These are phyloP conservation scores for Cyrtonyx montezumae DNA, from an alignment of 2,113 vertebrate species.

Conservation along the genomic window DNA sequence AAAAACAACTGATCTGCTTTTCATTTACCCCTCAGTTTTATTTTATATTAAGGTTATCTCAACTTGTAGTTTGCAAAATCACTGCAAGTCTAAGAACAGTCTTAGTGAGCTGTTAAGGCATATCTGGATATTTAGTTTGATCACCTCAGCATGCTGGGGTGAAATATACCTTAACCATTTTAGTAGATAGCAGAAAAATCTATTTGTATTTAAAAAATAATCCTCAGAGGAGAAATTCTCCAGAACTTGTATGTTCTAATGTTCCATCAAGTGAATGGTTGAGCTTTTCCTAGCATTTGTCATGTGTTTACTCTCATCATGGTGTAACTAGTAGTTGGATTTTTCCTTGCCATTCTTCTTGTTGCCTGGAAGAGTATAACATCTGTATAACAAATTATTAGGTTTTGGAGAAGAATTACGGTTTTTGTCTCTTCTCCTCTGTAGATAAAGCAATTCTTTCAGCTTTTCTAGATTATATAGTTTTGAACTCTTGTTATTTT, in stretches of 20 bases:
- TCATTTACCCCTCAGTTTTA: no score
- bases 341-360: not conserved
- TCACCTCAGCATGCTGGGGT: not conserved
- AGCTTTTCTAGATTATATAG: not conserved
- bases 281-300: not conserved
- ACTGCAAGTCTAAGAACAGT: not conserved
- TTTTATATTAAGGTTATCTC: not conserved
- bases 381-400: not conserved
- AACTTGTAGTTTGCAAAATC: not conserved
- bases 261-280: not conserved
- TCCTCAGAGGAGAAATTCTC: not conserved
- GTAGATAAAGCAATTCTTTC: not conserved
- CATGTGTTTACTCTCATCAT: not conserved
- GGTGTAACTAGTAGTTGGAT: fast-evolving
- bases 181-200: not conserved
- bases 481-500: not conserved
- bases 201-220: not conserved
- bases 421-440: not conserved
- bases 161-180: not conserved
- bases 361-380: not conserved
- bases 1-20: no score
- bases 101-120: not conserved
- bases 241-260: not conserved
- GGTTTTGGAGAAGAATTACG: not conserved
- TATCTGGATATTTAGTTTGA: not conserved